phyloP scores from a whole-genome alignment of 1,140 invertebrate species.

The Zaprionus davidi region DNA sequence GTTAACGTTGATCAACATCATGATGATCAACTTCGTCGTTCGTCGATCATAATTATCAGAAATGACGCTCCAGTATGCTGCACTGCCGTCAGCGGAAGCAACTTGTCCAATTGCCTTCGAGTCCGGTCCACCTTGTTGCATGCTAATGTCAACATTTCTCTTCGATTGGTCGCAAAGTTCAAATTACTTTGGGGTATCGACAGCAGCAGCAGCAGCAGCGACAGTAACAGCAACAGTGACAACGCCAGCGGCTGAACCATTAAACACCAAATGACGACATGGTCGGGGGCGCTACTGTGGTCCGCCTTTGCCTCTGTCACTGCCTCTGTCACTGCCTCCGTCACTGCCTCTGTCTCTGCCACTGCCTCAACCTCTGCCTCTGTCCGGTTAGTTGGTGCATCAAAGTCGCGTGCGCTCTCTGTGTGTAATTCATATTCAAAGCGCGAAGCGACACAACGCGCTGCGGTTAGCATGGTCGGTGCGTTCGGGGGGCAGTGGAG shows the following conservation, averaged over 20 bases:
- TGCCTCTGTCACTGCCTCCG: slow-evolving; percentile 27
- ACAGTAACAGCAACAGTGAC: slow-evolving; percentile 7
- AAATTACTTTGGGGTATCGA: slow-evolving; percentile 33
- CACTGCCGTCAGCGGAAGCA: slow-evolving; percentile 52
- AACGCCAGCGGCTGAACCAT: slow-evolving; percentile 54
- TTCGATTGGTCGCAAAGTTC: slow-evolving; percentile 64
- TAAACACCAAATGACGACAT: slow-evolving; percentile 63
- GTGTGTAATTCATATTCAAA: slow-evolving; percentile 82
- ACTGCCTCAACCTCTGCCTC: slow-evolving; percentile 16
- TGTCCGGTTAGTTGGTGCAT: slow-evolving; percentile 26
- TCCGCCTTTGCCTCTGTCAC: slow-evolving; percentile 1
- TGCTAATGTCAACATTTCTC: slow-evolving; percentile 65
- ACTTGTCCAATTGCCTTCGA: slow-evolving; percentile 55
- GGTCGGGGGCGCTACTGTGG: not conserved
- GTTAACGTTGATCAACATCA: slow-evolving; percentile 35
- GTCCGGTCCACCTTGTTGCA: slow-evolving; percentile 50
- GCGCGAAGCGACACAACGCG: slow-evolving; percentile 51
- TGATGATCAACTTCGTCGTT: slow-evolving; percentile 10
- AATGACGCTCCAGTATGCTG: slow-evolving; percentile 49
- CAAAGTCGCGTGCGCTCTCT: slow-evolving; percentile 74
- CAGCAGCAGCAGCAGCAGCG: slow-evolving; percentile 8
- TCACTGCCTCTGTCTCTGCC: not conserved
- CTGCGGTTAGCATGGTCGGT: slow-evolving; percentile 29
- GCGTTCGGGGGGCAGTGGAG: not conserved
- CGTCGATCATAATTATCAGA: slow-evolving; percentile 6